Conservation (phyloP, 1,140 invertebrate genomes). For the Caenorhabditis inopinata region DNA sequence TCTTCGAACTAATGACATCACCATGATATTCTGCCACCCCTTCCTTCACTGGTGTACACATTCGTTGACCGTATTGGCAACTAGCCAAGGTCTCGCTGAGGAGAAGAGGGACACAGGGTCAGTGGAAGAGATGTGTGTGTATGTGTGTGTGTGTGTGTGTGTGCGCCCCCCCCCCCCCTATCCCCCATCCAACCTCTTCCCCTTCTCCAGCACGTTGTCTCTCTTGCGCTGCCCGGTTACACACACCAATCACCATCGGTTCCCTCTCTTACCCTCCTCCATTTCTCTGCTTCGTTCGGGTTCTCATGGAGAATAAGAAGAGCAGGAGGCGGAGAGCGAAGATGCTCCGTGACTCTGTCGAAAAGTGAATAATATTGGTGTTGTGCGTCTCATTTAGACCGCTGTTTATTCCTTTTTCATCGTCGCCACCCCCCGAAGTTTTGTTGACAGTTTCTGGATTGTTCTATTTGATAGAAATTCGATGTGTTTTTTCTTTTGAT, state of each 20-base stretch:
- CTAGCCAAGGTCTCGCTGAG: background rate
- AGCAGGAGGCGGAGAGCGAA: background rate
- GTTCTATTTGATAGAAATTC: too few relatives aligned
- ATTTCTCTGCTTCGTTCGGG: background rate
- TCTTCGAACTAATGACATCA: slow-evolving; percentile 10
- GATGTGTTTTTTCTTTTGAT: too few relatives aligned
- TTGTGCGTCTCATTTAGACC: background rate
- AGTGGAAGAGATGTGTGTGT: background rate
- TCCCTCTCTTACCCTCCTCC: background rate
- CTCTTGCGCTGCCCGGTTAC: background rate
- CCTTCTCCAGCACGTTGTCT: background rate
- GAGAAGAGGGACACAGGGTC: background rate
- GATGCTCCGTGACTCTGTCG: background rate
- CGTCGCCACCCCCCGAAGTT: too few relatives aligned
- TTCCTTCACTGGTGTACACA: background rate
- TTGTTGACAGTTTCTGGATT: too few relatives aligned
- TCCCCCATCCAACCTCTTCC: background rate
- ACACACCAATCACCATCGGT: slow-evolving; percentile 25
- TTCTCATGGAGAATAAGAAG: background rate
- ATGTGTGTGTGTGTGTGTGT: too few relatives aligned
- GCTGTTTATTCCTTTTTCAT: background rate
- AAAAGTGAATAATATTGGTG: background rate
- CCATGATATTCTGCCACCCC: background rate
- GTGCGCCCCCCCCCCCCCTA: too few relatives aligned
- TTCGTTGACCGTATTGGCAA: slow-evolving; percentile 27